Percentiles rank a stretch among this genome's conserved stretches.
These are phyloP conservation scores for Oreochromis grahami DNA, from an alignment of 2,797 vertebrate species.

Conservation along the genomic window DNA sequence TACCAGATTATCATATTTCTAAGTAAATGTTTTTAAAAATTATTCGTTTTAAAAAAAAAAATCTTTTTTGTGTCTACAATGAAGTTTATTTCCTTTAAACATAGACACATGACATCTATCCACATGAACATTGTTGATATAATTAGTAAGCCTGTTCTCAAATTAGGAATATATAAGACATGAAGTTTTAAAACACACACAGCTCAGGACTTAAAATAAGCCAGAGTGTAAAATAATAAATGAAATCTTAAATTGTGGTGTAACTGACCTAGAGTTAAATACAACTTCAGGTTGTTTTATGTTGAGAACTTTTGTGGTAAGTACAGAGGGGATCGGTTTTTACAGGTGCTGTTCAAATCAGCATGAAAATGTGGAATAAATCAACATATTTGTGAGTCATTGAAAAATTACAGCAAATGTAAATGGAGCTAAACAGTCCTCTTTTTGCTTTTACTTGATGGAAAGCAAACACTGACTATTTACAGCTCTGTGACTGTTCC, in stretches of 20 bases:
- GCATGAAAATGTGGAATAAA: not conserved
- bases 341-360: not conserved
- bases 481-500: not conserved
- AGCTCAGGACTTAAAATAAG: not conserved
- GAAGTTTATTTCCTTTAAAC: not conserved
- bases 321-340: not conserved
- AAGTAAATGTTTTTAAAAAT: not conserved
- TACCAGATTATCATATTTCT: not conserved
- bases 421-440: not conserved
- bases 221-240: not conserved
- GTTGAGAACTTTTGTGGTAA: not conserved
- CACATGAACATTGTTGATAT: not conserved
- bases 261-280: not conserved
- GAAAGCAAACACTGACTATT: not conserved
- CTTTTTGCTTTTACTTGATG: not conserved
- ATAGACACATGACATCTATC: not conserved
- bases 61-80: not conserved
- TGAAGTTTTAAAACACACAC: not conserved
- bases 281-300: not conserved
- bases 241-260: not conserved
- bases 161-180: not conserved
- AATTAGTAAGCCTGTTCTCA: not conserved
- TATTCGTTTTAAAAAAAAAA: accelerated
- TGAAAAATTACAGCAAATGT: not conserved
- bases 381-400: not conserved